Evolutionary conservation across 2,113 vertebrate species (phyloP).

Genomic region (Vimba vimba): DNA sequence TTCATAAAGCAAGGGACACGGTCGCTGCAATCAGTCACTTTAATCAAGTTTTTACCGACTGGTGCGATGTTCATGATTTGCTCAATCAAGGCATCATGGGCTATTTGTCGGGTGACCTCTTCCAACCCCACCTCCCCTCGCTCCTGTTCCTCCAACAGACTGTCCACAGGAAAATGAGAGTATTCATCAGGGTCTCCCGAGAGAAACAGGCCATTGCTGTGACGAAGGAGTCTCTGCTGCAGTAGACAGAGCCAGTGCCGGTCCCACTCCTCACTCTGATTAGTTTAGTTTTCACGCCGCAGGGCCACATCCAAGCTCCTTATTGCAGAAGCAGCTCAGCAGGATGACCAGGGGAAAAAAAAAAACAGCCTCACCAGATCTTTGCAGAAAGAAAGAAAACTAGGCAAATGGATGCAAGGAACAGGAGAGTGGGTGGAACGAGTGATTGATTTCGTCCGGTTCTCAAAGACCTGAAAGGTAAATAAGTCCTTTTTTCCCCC

Average conservation of each 20-base stretch:
- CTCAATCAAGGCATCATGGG: constrained; percentile 43
- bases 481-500: constrained; percentile 5
- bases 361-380: constrained; percentile 26
- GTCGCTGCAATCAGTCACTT: constrained; percentile 48
- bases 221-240: constrained; percentile 41
- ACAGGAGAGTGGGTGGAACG: constrained; percentile 5
- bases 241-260: constrained; percentile 1
- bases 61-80: constrained; percentile 47
- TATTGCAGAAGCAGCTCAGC: constrained; percentile 50
- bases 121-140: neutral
- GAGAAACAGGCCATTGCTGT: constrained; percentile 35
- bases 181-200: constrained; percentile 53
- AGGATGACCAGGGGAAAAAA: constrained; percentile 20
- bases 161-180: constrained; percentile 53
- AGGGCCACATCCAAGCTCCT: constrained; percentile 37
- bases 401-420: constrained; percentile 34
- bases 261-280: constrained; percentile 49
- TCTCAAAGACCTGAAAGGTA: constrained; percentile 30
- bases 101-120: constrained; percentile 39
- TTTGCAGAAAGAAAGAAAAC: constrained; percentile 44
- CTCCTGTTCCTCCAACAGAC: constrained; percentile 31
- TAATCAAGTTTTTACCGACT: constrained; percentile 53
- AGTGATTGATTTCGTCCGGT: constrained; percentile 19
- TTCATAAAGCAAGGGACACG: neutral
- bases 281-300: constrained; percentile 51